Percentiles rank a stretch among this genome's conserved stretches.
Evolutionary conservation across 2,797 vertebrate genomes (phyloP).

Genomic region (Halcyon chelicuti): DNA sequence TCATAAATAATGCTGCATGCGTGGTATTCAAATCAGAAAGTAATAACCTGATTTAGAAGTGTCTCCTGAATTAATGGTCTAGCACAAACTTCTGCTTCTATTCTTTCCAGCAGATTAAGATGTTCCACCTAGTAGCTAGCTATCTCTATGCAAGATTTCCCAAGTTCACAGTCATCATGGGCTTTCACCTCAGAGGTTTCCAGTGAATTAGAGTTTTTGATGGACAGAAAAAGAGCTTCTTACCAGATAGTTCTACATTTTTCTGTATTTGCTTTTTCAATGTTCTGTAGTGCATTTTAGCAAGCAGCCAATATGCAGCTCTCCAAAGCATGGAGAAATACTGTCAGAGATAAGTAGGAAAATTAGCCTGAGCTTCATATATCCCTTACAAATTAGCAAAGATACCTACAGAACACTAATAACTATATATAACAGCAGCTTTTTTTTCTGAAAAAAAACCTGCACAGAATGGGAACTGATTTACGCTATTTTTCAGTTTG

Average conservation of each 20-base stretch:
- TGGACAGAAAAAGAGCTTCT: neutral
- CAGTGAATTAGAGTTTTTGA: neutral
- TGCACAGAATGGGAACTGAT: neutral
- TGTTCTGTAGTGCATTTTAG: neutral
- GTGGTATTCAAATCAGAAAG: neutral
- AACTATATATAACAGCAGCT: neutral
- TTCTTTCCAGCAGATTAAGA: neutral
- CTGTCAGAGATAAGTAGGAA: neutral
- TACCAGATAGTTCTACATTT: neutral
- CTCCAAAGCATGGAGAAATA: neutral
- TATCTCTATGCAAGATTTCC: neutral
- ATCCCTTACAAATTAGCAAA: neutral
- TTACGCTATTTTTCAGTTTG: neutral
- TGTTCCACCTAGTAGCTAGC: neutral
- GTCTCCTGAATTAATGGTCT: slow-evolving; percentile 3
- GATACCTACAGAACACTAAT: neutral
- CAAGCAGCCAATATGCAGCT: neutral
- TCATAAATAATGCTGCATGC: slow-evolving; percentile 21
- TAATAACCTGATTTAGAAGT: neutral
- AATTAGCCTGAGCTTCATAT: neutral
- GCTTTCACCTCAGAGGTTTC: neutral
- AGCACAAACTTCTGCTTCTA: neutral
- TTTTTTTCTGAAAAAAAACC: neutral
- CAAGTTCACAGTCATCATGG: neutral
- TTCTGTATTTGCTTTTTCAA: neutral